phyloP scores from a whole-genome alignment of 2,113 vertebrate species.

The Poecile atricapillus region DNA sequence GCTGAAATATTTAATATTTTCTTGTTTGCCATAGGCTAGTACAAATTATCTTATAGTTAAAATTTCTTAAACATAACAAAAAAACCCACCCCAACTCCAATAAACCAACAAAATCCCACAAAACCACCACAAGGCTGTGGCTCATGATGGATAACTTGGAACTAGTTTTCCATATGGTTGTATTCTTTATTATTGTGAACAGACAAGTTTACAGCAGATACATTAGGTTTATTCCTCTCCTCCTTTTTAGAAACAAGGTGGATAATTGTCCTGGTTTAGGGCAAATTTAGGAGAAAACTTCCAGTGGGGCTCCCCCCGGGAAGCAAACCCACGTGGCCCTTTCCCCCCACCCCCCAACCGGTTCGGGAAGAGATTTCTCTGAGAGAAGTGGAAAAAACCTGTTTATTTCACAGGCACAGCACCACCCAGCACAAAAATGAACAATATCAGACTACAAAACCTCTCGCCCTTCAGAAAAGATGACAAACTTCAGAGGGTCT shows the following conservation, averaged over 20 bases:
- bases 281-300: no score
- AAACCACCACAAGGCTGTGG: background rate
- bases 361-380: no score
- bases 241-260: background rate
- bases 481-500: no score
- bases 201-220: background rate
- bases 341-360: no score
- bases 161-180: background rate
- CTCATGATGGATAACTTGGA: background rate
- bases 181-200: background rate
- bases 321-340: no score
- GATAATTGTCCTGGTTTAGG: no score
- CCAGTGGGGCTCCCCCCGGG: no score
- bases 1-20: background rate
- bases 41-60: background rate
- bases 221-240: background rate
- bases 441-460: no score
- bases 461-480: no score
- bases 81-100: accelerated
- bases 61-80: background rate
- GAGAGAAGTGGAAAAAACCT: no score
- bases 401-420: no score
- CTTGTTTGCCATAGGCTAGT: background rate
- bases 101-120: background rate
- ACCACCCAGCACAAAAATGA: no score